phyloP scores from a whole-genome alignment of 2,888 invertebrate species.

The Sinotaia quadrata region DNA sequence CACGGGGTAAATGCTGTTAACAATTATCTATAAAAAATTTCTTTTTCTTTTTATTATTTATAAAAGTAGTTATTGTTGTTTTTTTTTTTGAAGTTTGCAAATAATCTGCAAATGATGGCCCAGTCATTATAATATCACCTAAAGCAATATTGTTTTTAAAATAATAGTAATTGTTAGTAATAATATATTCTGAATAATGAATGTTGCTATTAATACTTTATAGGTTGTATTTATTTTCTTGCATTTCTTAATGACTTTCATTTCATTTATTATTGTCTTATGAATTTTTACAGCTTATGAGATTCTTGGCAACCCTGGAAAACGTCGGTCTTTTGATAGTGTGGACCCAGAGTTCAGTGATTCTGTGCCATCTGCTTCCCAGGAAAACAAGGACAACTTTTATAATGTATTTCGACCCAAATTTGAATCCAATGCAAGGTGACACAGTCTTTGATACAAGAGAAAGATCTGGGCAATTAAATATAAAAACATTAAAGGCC shows the following conservation, averaged over 20 bases:
- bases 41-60: not conserved
- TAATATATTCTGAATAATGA: not conserved
- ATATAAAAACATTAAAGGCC: too few species aligned
- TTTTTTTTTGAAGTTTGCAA: not conserved
- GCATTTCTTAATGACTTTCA: too few species aligned
- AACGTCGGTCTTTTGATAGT: conserved; percentile 94
- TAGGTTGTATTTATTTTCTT: too few species aligned
- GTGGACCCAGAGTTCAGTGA: conserved; percentile 96
- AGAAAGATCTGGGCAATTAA: too few species aligned
- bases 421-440: conserved; percentile 75
- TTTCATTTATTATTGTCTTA: too few species aligned
- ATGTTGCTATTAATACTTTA: too few species aligned
- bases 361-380: conserved; percentile 82
- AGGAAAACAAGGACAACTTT: conserved; percentile 83
- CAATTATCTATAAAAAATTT: not conserved
- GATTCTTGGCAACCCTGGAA: conserved; percentile 84
- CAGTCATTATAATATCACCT: not conserved
- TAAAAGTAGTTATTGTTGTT: too few species aligned
- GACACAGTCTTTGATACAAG: too few species aligned
- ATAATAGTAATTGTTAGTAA: not conserved
- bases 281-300: conserved; percentile 84
- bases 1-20: conserved; percentile 77
- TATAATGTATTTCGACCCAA: conserved; percentile 75
- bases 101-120: not conserved
- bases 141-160: not conserved